These are phyloP conservation scores for Phyllotreta striolata DNA, from an alignment of 2,888 invertebrate genomes.

Conservation along the genomic window DNA sequence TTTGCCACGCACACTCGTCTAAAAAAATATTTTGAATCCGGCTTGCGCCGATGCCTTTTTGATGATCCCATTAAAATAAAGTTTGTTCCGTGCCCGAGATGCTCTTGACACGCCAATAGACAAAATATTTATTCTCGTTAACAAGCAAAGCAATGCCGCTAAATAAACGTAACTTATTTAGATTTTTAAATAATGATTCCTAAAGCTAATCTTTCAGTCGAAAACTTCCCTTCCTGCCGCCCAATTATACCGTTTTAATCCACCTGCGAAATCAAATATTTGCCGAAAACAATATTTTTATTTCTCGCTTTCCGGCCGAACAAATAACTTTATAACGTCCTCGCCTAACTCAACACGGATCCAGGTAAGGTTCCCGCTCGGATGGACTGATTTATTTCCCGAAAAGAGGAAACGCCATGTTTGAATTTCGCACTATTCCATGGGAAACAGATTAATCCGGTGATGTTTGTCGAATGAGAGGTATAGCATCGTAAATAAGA, in stretches of 20 bases:
- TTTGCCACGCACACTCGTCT: too few relatives aligned
- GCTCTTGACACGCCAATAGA: too few relatives aligned
- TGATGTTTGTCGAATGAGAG: neutral
- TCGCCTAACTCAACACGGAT: slow-evolving; percentile 5
- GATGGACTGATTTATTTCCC: slow-evolving; percentile 12
- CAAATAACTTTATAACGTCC: slow-evolving; percentile 6
- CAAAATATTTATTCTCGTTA: too few relatives aligned
- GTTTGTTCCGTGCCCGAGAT: too few relatives aligned
- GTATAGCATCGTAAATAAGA: neutral
- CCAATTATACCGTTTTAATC: too few relatives aligned
- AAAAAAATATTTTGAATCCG: too few relatives aligned
- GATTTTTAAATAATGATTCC: neutral
- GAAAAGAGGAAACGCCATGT: slow-evolving; percentile 21
- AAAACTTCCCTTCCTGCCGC: neutral
- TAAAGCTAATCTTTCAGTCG: neutral
- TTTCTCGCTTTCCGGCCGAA: slow-evolving; percentile 21
- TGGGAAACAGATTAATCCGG: neutral
- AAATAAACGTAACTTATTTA: neutral
- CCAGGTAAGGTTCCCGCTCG: slow-evolving; percentile 13
- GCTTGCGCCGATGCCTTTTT: too few relatives aligned
- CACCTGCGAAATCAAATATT: slow-evolving; percentile 24
- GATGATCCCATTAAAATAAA: too few relatives aligned
- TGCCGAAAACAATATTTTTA: slow-evolving; percentile 14
- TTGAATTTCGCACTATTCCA: slow-evolving; percentile 25
- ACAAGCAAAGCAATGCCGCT: too few relatives aligned